Evolutionary conservation across 2,113 vertebrate species (phyloP), one percentile per base, ranked within the genome.

Genomic region (Sinosuthora webbiana): DNA sequence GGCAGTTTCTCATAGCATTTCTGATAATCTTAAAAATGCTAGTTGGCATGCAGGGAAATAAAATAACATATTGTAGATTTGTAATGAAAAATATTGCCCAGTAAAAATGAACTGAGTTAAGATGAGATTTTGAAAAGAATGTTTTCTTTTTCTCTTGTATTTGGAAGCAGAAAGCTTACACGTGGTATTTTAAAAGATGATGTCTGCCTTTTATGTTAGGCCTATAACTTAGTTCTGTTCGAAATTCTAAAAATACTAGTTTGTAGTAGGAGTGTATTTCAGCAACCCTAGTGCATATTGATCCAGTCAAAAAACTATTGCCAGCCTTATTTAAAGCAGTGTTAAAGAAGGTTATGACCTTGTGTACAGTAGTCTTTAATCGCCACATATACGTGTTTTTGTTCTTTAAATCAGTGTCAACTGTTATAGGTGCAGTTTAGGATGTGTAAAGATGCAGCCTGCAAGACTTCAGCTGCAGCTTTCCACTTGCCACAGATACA

Each of bases 401-500:
- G 6, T n/a, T 62, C 22, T 67, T 76, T 22, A 62, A 67, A 77
- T n/a, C 15, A 35, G 20, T n/a, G 22, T 80, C 25, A 63, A 50
- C n/a, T 53, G 27, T 62, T 56, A 60, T 0, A 0, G n/a, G 10
- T 62, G 27, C 33, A 14, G 2, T 67, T 42, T 17, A 14, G 30
- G 12, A 10, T 52, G 6, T 79, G 13, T 50, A 21, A 81, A 84
- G 82, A 28, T 52, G 16, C 35, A 55, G 13, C 21, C 15, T 59
- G n/a, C 28, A 57, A 59, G 60, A n/a, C 21, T 22, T 47, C 21
- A 47, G 45, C 45, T 3, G 7, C n/a, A 44, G 18, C 21, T 45
- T 76, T 39, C 10, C 12, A 2, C 35, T 45, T 20, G 11, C 33
- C 16, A 15, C 47, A 71, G 44, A 80, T 79, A 37, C 1, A 52